A percentile compares a stretch with the other conserved stretches of the same genome.
phyloP scores from a whole-genome alignment of 2,797 vertebrate genomes.

The Varecia variegata region DNA sequence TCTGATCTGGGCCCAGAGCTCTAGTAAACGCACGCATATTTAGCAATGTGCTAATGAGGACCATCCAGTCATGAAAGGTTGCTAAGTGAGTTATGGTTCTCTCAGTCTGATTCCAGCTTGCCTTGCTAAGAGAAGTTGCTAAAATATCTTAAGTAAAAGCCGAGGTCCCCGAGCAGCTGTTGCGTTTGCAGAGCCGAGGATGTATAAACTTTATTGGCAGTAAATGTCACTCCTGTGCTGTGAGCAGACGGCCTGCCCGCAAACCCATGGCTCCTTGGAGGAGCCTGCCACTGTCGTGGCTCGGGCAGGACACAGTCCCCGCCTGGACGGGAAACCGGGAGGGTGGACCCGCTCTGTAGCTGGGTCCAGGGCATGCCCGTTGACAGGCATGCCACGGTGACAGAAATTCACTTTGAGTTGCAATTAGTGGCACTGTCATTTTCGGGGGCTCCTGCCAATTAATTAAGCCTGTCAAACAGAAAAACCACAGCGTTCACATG shows the following conservation, averaged over 20 bases:
- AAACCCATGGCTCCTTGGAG: constrained; percentile 73
- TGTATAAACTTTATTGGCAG: constrained; percentile 79
- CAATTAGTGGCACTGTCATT: constrained; percentile 95
- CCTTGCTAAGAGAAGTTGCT: constrained; percentile 6
- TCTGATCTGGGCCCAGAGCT: constrained; percentile 65
- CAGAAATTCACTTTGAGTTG: constrained; percentile 88
- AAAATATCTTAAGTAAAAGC: constrained; percentile 61
- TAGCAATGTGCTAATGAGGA: constrained; percentile 46
- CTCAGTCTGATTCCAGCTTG: background rate
- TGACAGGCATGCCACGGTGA: constrained; percentile 82
- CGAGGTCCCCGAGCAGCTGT: constrained; percentile 73
- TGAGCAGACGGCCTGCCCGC: background rate
- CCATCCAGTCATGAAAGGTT: background rate
- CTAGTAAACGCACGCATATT: constrained; percentile 44
- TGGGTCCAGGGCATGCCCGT: constrained; percentile 81
- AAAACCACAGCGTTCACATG: constrained; percentile 87
- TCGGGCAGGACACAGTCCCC: constrained; percentile 72
- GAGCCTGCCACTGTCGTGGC: constrained; percentile 54
- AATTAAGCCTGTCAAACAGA: constrained; percentile 90
- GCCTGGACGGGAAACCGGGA: constrained; percentile 83
- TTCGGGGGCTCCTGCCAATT: constrained; percentile 89
- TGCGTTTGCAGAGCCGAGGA: constrained; percentile 73
- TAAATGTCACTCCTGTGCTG: constrained; percentile 75
- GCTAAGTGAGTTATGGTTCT: background rate
- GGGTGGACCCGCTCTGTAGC: constrained; percentile 72